Evolutionary conservation across 2,888 invertebrate species (phyloP).

Genomic region (Iphiclides podalirius): DNA sequence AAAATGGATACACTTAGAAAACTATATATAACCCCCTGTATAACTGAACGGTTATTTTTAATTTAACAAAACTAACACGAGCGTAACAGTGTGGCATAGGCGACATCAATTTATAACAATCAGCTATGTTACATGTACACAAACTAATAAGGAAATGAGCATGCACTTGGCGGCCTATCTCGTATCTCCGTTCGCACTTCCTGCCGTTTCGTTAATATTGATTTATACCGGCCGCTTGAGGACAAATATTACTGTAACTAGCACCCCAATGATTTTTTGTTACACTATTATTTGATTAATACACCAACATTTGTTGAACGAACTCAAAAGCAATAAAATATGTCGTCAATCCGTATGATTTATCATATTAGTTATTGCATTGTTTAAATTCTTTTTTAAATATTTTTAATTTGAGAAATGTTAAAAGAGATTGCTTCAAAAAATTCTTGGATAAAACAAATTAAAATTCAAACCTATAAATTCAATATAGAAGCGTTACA

Average conservation of each 20-base stretch:
- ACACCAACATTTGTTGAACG: not conserved
- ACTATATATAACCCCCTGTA: too few relatives aligned
- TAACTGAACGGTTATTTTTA: too few relatives aligned
- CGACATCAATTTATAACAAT: slow-evolving; percentile 12
- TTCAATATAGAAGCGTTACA: too few relatives aligned
- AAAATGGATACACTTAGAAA: too few relatives aligned
- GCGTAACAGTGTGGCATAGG: too few relatives aligned
- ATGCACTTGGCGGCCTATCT: slow-evolving; percentile 41
- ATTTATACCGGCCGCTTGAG: slow-evolving; percentile 16
- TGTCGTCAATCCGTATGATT: not conserved
- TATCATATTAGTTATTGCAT: not conserved
- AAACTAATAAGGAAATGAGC: slow-evolving; percentile 43
- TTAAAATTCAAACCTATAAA: too few relatives aligned
- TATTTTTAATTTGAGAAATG: too few relatives aligned
- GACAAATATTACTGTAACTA: not conserved
- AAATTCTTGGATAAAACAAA: too few relatives aligned
- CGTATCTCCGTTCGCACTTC: slow-evolving; percentile 39
- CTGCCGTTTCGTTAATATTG: slow-evolving; percentile 34
- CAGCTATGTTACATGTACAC: slow-evolving; percentile 35
- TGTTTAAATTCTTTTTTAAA: too few relatives aligned
- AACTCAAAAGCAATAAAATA: not conserved
- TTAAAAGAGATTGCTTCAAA: too few relatives aligned
- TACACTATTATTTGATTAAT: slow-evolving; percentile 4
- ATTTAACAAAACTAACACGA: too few relatives aligned
- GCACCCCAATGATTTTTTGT: not conserved